Evolutionary conservation across 2,113 vertebrate genomes (phyloP).

Genomic region (Mungos mungo): DNA sequence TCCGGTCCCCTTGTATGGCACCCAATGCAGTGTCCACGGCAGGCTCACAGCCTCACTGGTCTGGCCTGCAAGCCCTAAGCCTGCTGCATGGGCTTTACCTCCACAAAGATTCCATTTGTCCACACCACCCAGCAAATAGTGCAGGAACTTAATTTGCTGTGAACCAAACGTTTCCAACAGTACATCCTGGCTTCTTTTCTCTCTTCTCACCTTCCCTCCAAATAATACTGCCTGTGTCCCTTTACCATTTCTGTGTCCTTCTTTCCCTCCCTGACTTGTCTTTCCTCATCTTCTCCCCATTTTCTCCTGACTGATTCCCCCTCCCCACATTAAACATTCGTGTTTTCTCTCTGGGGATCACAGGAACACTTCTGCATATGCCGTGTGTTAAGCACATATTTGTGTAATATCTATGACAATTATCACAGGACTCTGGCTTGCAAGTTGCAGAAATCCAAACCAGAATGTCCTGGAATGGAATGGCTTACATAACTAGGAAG

Average conservation of each 20-base stretch:
- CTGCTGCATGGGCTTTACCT: rapidly evolving
- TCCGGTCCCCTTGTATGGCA: neutral
- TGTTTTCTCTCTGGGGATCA: neutral
- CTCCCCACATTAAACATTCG: neutral
- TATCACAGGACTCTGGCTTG: neutral
- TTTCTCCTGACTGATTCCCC: neutral
- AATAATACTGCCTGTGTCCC: neutral
- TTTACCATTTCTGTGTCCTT: neutral
- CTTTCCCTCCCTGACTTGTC: neutral
- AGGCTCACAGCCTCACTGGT: rapidly evolving
- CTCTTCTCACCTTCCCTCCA: neutral
- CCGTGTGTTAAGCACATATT: neutral
- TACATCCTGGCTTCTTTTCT: neutral
- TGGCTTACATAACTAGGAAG: neutral
- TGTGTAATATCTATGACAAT: neutral
- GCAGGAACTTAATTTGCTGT: neutral
- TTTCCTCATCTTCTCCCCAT: neutral
- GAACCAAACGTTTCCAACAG: neutral
- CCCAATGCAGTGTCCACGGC: neutral
- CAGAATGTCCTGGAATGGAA: neutral
- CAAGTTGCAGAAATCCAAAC: neutral
- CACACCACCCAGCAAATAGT: neutral
- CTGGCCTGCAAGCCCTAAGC: rapidly evolving
- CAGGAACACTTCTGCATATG: neutral
- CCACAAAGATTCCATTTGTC: neutral